These are phyloP conservation scores for Peromyscus aztecus DNA, from an alignment of 2,797 vertebrate genomes.

Conservation along the genomic window DNA sequence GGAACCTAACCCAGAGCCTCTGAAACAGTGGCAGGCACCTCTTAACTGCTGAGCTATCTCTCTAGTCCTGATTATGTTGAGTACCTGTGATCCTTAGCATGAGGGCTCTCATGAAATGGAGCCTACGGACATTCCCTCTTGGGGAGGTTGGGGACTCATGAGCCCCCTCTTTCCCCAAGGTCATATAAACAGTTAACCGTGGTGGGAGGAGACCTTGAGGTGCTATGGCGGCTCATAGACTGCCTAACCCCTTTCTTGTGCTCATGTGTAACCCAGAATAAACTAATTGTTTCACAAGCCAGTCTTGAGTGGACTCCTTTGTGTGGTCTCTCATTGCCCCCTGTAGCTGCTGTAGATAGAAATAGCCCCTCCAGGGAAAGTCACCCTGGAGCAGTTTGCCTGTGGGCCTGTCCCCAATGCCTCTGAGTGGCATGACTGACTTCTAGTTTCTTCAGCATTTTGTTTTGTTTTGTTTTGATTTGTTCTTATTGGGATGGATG, in stretches of 20 bases:
- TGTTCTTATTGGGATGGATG: not conserved
- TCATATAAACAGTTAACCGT: not conserved
- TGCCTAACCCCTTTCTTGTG: not conserved
- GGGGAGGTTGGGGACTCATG: not conserved
- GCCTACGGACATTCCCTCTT: not conserved
- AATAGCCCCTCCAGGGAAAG: not conserved
- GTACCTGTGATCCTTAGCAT: not conserved
- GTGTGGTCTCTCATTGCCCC: not conserved
- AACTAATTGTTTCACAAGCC: not conserved
- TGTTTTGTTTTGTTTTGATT: not conserved
- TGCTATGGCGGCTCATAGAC: too few species aligned
- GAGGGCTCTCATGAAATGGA: not conserved
- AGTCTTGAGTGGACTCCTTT: not conserved
- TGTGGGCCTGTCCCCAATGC: too few species aligned
- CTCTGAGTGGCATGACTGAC: not conserved
- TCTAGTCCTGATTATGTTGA: not conserved
- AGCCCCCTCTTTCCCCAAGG: not conserved
- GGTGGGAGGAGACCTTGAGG: not conserved
- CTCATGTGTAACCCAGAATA: not conserved
- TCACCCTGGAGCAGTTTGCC: not conserved
- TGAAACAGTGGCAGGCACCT: not conserved
- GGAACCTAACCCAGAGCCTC: not conserved
- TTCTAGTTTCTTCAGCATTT: not conserved
- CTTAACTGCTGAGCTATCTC: not conserved
- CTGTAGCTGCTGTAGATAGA: not conserved